Base-by-base conservation (phyloP, 2,888 invertebrate genomes). In the Lydus trimaculatus region DNA sequence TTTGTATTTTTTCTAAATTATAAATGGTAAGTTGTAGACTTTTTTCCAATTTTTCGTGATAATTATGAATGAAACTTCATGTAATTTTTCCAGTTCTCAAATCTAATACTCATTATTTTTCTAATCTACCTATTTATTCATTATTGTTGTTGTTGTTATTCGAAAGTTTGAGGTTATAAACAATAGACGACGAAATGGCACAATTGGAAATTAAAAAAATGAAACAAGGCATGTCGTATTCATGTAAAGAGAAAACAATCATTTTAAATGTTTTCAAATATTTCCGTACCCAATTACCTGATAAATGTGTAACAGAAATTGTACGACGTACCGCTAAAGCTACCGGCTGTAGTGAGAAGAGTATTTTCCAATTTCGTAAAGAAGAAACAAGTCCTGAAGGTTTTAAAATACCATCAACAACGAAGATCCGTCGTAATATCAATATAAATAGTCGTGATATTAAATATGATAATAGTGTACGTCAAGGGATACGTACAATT, bases 201-300 rank as follows among this genome's bases (percentile, higher is more conserved):
- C 62, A 70, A 31, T 28, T 70, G 28, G 82, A 83, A 77, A 76
- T 84, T 33, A 83, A 83, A 68, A 85, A 84, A 78, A 85, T 85
- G 84, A 84, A 84, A 75, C 84, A 84, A 70, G 85, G 85, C 39
- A 84, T 84, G 85, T 82, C 84, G 7, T 85, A 85, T 72, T 80
- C 84, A 2, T 79, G 82, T 66, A 84, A 84, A 75, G 85, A 84
- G 72, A 85, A 85, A 74, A 84, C 82, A 36, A 85, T 85, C 36
- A 85, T 85, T 64, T 75, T 85, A 48, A 85, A 85, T 69, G 85
- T 85, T 5, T 85, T 85, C 66, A 84, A 84, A 76, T 85, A 84
- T 74, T 84, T 85, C 70, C 80, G 81, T 15, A 73, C 72, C 20
- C 76, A 82, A 67, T 77, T 79, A 72, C 80, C 84, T 1, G 83